Base-by-base conservation (phyloP, 2,113 vertebrate species). In the Eclectus roratus region DNA sequence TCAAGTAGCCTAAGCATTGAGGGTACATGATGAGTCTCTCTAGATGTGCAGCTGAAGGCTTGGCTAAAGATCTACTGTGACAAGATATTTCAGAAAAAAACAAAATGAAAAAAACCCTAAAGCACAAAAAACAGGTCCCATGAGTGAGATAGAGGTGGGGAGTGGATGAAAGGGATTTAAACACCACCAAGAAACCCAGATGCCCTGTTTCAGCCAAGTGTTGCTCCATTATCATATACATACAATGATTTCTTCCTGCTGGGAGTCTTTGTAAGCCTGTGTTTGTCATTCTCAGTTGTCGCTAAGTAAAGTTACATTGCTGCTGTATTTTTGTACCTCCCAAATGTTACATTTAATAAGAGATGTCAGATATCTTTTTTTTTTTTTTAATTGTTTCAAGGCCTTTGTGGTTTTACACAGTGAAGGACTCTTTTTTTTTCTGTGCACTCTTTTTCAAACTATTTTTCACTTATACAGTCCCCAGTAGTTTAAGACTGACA, bases 101-200 rank as follows among this genome's bases (percentile, higher is more conserved):
- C 2, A 19, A 24, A 35, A 58, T 10, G 13, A 10, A 58, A 35
- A 58, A 58, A 13, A 58, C 9, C 9, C 13, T 58, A 15, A 4
- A 0, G 2, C 13, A 31, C 11, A n/a, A 33, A 37, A 7, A 0
- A 0, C 3, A 31, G 47, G 41, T 9, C 8, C 5, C 2, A 9
- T 27, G 43, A 21, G 10, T 33, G 29, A 74, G 19, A 66, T 3
- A 43, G 14, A 55, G 14, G 19, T 60, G 31, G 12, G 6, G 16
- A 83, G 50, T 43, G 9, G 23, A 52, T 23, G 9, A 79, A 80
- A 76, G 31, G 20, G 20, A 56, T 46, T 80, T 70, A 88, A 93
- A 70, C 23, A 49, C 6, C 18, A 60, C 17, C 15, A 47, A 13
- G 55, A 69, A 64, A 60, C 10, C 8, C 25, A 39, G 2, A 12